Base-by-base conservation (phyloP, 1,140 invertebrate genomes). In the Varroa destructor region DNA sequence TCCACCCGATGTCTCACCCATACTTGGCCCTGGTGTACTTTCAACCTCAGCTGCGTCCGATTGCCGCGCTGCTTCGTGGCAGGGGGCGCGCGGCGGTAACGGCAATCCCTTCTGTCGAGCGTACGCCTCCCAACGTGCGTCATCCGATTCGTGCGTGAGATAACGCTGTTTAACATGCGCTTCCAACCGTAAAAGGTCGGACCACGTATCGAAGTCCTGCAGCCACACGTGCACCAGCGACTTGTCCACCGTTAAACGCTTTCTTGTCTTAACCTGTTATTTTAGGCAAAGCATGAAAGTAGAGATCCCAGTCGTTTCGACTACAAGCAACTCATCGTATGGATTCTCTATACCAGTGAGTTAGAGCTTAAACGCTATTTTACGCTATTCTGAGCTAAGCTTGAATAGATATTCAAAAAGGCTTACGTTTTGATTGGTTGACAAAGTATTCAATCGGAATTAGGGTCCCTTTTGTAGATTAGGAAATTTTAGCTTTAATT, bases 241-340 rank as follows among this genome's bases (percentile, higher is more conserved):
- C 82, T 98, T 99, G 80, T 97, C 93, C 56, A 97, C 95, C 0
- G 93, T 95, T 78, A 88, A 94, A 56, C 96, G 85, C 82, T 97
- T 97, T 74, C 93, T 86, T 80, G 97, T 93, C 81, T 99, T 99
- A 51, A 99, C 61, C 61, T 67, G 61, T 2, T 51, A 8, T 51
- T 51, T 51, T 51, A 8, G 3, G 8, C 46, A 51, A 51, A 51
- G 8, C 3, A 51, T 8, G 46, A 51, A 8, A 51, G 8, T 3
- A 5, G 3, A 3, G 46, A 8, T 51, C 46, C 3, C 46, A 51
- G 3, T 51, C 8, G 46, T 51, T 51, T 5, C 3, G 3, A 8
- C 4, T 3, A 5, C 46, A 51, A 8, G 46, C 8, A 51, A 51
- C 46, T 25, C 25, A 25, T 25, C 25, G 25, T 25, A 25, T 25